Evolutionary conservation across 2,888 invertebrate genomes (phyloP).

Genomic region (Mechanitis mazaeus): DNA sequence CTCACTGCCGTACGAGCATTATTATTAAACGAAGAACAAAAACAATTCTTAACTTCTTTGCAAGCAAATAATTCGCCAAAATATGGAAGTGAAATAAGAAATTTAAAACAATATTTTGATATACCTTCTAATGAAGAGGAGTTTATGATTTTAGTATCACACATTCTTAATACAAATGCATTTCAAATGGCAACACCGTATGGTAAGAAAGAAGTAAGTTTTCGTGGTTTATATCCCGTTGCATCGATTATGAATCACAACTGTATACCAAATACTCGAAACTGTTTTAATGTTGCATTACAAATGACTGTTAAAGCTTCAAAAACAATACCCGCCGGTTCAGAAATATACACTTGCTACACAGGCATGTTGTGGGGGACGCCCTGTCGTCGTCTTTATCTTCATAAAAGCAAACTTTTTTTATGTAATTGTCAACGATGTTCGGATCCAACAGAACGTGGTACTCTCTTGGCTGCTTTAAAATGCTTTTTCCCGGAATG

Average conservation of each 20-base stretch:
- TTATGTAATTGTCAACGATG: slow-evolving; percentile 81
- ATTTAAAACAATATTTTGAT: slow-evolving; percentile 67
- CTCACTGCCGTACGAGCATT: slow-evolving; percentile 61
- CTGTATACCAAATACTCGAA: slow-evolving; percentile 81
- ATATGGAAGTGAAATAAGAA: slow-evolving; percentile 76
- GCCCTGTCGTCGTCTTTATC: slow-evolving; percentile 76
- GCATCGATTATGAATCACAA: slow-evolving; percentile 82
- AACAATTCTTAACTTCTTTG: slow-evolving; percentile 68
- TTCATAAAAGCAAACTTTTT: slow-evolving; percentile 82
- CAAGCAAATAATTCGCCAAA: slow-evolving; percentile 72
- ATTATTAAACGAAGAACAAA: slow-evolving; percentile 63
- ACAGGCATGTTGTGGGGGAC: slow-evolving; percentile 82
- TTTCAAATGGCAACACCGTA: slow-evolving; percentile 76
- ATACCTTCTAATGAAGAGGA: slow-evolving; percentile 75
- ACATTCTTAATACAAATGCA: slow-evolving; percentile 81
- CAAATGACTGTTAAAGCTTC: slow-evolving; percentile 79
- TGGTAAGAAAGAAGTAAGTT: slow-evolving; percentile 66
- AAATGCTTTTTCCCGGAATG: slow-evolving; percentile 73
- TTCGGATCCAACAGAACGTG: slow-evolving; percentile 80
- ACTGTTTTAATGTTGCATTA: slow-evolving; percentile 75
- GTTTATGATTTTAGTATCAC: slow-evolving; percentile 77
- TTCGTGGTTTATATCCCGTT: slow-evolving; percentile 81
- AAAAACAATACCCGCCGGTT: slow-evolving; percentile 74
- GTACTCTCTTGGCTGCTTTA: slow-evolving; percentile 75
- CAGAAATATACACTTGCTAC: slow-evolving; percentile 81